Evolutionary conservation across 1,140 invertebrate genomes (phyloP).

Genomic region (Cydia fagiglandana): DNA sequence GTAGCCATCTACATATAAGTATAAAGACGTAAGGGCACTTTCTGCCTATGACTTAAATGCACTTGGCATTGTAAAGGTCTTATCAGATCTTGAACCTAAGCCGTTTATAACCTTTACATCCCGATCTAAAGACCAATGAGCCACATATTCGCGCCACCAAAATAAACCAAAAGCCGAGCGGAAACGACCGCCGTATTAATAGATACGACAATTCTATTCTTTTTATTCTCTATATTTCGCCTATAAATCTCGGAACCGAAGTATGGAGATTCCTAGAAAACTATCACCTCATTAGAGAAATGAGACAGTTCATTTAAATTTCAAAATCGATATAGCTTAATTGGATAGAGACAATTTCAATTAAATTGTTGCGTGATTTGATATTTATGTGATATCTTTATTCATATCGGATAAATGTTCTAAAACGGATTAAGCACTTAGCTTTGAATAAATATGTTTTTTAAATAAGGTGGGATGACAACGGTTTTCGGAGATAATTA

Average conservation of each 20-base stretch:
- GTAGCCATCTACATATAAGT: too few relatives aligned
- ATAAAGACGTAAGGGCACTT: too few relatives aligned
- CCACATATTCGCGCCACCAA: conserved; percentile 70
- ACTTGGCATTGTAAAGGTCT: too few relatives aligned
- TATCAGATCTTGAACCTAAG: not conserved
- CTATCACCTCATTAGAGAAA: conserved; percentile 63
- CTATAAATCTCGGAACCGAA: conserved; percentile 66
- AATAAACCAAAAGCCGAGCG: conserved; percentile 75
- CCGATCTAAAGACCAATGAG: not conserved
- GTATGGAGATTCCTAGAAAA: conserved; percentile 64
- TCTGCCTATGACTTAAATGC: too few relatives aligned
- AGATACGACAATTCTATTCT: conserved; percentile 78
- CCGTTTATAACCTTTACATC: not conserved
- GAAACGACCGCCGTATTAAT: conserved; percentile 76
- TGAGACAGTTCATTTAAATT: conserved; percentile 47
- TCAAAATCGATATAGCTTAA: conserved; percentile 35
- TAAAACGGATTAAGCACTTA: conserved; percentile 5
- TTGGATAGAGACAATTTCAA: not conserved
- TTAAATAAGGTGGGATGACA: not conserved
- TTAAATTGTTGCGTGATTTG: not conserved
- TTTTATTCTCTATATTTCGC: conserved; percentile 76
- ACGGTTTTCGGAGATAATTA: conserved; percentile 18
- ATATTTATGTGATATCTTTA: conserved; percentile 9
- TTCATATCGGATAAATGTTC: conserved; percentile 22
- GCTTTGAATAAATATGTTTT: conserved; percentile 16